phyloP scores from a whole-genome alignment of 2,113 vertebrate species.

The Zosterops lateralis region DNA sequence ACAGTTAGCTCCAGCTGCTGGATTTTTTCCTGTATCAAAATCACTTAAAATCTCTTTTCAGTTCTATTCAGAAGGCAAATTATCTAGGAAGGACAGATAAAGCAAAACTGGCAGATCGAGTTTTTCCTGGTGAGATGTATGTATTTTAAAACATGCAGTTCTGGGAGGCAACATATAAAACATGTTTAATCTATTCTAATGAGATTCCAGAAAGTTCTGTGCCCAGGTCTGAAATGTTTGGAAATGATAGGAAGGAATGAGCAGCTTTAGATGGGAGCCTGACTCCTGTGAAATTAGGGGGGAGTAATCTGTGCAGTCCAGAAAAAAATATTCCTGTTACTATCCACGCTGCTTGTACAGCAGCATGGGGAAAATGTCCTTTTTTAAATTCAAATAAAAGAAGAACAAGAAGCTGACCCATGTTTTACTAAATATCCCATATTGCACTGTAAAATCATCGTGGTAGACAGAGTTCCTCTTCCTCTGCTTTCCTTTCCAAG shows the following conservation, averaged over 20 bases:
- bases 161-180: slow-evolving; percentile 30
- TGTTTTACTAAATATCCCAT: not conserved
- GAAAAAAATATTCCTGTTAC: not conserved
- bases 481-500: not conserved
- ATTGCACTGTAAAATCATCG: not conserved
- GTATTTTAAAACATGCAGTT: slow-evolving; percentile 47
- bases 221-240: not conserved
- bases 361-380: not conserved
- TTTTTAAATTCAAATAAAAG: not conserved
- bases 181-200: slow-evolving; percentile 25
- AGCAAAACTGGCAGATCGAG: slow-evolving; percentile 15
- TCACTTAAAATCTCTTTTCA: slow-evolving; percentile 43
- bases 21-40: slow-evolving; percentile 46
- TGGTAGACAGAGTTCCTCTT: not conserved
- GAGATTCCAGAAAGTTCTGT: slow-evolving; percentile 13
- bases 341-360: not conserved
- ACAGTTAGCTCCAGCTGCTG: slow-evolving; percentile 30
- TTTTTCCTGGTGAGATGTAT: slow-evolving; percentile 16
- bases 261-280: not conserved
- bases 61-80: slow-evolving; percentile 35
- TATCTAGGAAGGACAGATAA: slow-evolving; percentile 33
- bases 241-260: not conserved
- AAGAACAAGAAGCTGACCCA: not conserved
- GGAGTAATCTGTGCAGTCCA: not conserved
- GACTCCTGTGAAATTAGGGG: not conserved